Conservation (phyloP, 1,140 invertebrate genomes). For the Bombus sylvicola region DNA sequence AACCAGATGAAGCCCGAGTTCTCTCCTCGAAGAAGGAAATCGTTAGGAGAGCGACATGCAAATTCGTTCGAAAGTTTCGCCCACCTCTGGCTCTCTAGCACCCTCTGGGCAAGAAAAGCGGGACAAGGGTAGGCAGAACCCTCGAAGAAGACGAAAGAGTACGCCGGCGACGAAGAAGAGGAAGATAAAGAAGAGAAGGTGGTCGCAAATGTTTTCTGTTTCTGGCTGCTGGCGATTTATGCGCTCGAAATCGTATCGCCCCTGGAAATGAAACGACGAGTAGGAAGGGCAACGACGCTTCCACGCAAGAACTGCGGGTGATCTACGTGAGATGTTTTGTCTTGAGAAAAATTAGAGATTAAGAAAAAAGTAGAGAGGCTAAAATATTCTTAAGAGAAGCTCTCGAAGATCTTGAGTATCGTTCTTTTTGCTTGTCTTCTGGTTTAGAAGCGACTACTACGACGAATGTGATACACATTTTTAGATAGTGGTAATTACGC, state of each 20-base stretch:
- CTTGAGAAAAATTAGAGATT: slow-evolving; percentile 53
- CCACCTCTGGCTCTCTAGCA: slow-evolving; percentile 57
- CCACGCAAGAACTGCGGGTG: slow-evolving; percentile 12
- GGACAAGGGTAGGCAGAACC: slow-evolving; percentile 48
- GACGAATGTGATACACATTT: background rate
- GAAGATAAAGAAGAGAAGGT: slow-evolving; percentile 51
- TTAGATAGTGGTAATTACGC: background rate
- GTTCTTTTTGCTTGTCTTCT: background rate
- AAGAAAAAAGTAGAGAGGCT: background rate
- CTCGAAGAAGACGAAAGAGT: slow-evolving; percentile 55
- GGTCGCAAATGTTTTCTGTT: slow-evolving; percentile 64
- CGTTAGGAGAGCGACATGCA: slow-evolving; percentile 74
- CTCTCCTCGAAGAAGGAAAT: slow-evolving; percentile 69
- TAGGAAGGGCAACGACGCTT: slow-evolving; percentile 7
- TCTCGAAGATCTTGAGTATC: background rate
- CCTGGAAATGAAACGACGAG: slow-evolving; percentile 63
- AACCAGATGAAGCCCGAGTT: slow-evolving; percentile 65
- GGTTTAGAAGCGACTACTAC: background rate
- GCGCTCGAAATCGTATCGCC: slow-evolving; percentile 60
- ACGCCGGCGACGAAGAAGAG: slow-evolving; percentile 14
- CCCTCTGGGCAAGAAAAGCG: slow-evolving; percentile 68
- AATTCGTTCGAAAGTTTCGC: slow-evolving; percentile 71
- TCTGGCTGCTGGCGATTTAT: slow-evolving; percentile 69
- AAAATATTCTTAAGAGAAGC: slow-evolving; percentile 28
- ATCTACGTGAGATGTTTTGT: slow-evolving; percentile 62